Evolutionary conservation across 2,113 vertebrate species (phyloP).

Genomic region (Pteronura brasiliensis): DNA sequence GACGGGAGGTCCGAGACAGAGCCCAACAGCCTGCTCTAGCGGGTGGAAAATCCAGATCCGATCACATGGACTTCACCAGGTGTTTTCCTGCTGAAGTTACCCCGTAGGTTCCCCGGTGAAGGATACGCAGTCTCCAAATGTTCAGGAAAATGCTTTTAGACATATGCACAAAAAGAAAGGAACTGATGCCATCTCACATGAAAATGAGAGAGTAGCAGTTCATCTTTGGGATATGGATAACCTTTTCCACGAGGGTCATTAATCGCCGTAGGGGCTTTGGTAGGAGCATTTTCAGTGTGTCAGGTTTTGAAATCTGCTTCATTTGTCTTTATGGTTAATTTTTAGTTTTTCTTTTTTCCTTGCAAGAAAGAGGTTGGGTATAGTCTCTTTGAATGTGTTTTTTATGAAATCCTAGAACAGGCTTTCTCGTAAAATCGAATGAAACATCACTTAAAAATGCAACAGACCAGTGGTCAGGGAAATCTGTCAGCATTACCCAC

Average conservation of each 20-base stretch:
- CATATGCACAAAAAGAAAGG: constrained; percentile 44
- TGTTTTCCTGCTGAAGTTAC: neutral
- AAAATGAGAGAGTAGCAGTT: constrained; percentile 49
- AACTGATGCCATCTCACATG: constrained; percentile 43
- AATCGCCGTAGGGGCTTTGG: neutral
- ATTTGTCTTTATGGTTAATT: constrained; percentile 54
- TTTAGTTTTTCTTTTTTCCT: constrained; percentile 59
- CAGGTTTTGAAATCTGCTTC: constrained; percentile 44
- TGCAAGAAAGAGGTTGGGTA: constrained; percentile 43
- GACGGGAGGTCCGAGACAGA: neutral
- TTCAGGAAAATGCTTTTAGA: neutral
- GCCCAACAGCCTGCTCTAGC: constrained; percentile 28
- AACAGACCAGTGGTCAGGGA: constrained; percentile 69
- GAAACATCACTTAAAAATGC: constrained; percentile 65
- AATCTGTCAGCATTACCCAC: constrained; percentile 42
- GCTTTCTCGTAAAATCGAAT: constrained; percentile 66
- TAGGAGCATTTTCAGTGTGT: neutral
- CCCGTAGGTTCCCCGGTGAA: neutral
- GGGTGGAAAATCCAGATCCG: constrained; percentile 31
- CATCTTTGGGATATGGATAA: constrained; percentile 37
- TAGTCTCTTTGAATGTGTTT: constrained; percentile 48
- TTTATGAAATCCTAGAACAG: constrained; percentile 43
- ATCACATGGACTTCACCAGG: neutral
- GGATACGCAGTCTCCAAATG: neutral
- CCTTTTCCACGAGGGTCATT: neutral